Evolutionary conservation across 1,140 invertebrate genomes (phyloP), one percentile per base, ranked within the genome.

Genomic region (Microplitis demolitor): DNA sequence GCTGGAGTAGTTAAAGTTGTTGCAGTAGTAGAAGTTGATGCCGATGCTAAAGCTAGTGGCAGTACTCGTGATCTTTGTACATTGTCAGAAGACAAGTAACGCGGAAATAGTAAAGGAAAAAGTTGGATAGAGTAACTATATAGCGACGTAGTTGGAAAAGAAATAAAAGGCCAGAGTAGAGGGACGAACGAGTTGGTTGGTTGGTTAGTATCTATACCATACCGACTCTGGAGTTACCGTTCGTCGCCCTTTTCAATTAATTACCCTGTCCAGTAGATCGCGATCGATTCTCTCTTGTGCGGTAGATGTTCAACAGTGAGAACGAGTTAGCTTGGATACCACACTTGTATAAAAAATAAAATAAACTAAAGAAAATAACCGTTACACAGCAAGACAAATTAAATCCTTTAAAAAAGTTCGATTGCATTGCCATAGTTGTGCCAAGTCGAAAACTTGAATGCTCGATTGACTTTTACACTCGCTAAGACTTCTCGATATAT

Each of bases 221-320:
- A 56, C 53, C 16, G 16, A 31, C 31, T 64, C 35, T 64, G 37
- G 24, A 67, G 66, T 67, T 67, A 67, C 66, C 66, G 66, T 67
- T 67, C 66, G 51, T 67, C 66, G 45, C 61, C 69, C 61, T 39
- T 71, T 69, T 56, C 68, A 69, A 69, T 69, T 62, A 69, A 69
- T 69, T 69, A 60, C 68, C 56, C 68, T 69, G 68, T 67, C 66
- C 50, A 35, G 66, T 34, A n/a, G 66, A 67, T 67, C 66, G 51
- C 66, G 66, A 67, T 67, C 66, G 66, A n/a, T 51, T 53, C 66
- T 16, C 13, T 37, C 33, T 24, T 34, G 66, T 67, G 9, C 13
- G 45, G 66, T 67, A n/a, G 53, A 16, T 54, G 16, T 54, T 31
- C 35, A 50, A 64, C 39, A 24, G 62, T 64, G 62, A 64, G 62